Percentiles rank a stretch among this genome's conserved stretches.
These are phyloP conservation scores for Lota lota DNA, from an alignment of 2,113 vertebrate species.

Conservation along the genomic window DNA sequence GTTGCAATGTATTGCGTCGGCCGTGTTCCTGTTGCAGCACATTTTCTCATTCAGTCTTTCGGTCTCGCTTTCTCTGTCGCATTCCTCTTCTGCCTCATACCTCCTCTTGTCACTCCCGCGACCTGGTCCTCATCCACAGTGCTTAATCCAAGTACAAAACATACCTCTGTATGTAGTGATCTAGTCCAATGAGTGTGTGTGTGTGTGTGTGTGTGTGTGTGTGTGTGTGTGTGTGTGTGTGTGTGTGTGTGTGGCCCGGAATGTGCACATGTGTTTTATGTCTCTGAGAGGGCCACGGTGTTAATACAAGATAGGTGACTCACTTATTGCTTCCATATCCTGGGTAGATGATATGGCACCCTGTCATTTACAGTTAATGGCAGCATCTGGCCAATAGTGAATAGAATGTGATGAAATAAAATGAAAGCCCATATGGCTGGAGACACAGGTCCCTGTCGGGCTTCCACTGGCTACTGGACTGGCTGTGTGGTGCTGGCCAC, in stretches of 20 bases:
- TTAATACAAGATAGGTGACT: conserved; percentile 61
- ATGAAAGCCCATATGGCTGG: conserved; percentile 51
- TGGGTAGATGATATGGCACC: conserved; percentile 65
- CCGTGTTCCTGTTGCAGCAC: too few relatives aligned
- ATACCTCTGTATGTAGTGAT: too few relatives aligned
- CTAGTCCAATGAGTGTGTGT: neutral
- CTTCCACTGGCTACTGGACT: neutral
- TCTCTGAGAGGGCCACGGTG: conserved; percentile 49
- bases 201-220: conserved; percentile 9
- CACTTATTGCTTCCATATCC: conserved; percentile 67
- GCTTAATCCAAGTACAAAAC: too few relatives aligned
- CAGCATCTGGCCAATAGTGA: conserved; percentile 65
- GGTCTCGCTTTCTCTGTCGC: too few relatives aligned
- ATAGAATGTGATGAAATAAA: conserved; percentile 64
- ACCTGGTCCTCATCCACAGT: too few relatives aligned
- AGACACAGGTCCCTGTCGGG: conserved; percentile 6
- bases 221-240: too few relatives aligned
- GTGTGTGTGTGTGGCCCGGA: too few relatives aligned
- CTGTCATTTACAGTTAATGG: conserved; percentile 64
- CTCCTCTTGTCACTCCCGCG: too few relatives aligned
- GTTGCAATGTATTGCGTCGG: too few relatives aligned
- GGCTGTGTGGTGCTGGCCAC: neutral
- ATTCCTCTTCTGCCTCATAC: too few relatives aligned
- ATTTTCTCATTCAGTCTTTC: too few relatives aligned
- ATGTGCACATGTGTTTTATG: too few relatives aligned